Conservation (phyloP, 1,140 invertebrate species). For the Habropoda laboriosa region DNA sequence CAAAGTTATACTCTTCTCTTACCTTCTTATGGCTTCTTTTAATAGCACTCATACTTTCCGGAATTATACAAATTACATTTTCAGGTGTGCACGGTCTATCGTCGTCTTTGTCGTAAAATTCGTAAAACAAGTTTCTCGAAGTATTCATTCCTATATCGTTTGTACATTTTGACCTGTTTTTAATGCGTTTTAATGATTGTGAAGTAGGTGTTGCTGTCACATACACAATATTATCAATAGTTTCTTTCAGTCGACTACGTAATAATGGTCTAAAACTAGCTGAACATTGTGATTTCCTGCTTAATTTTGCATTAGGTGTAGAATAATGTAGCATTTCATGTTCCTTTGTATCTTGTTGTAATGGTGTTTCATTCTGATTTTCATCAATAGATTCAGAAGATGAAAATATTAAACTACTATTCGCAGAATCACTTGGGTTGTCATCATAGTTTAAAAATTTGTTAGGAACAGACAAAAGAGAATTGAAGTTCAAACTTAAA, state of each 20-base stretch:
- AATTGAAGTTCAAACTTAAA: conserved; percentile 53
- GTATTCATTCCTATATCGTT: conserved; percentile 66
- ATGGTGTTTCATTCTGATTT: conserved; percentile 77
- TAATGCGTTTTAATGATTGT: conserved; percentile 50
- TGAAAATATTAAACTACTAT: conserved; percentile 53
- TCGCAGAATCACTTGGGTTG: conserved; percentile 60
- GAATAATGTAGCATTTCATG: conserved; percentile 64
- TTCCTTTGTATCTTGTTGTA: conserved; percentile 63
- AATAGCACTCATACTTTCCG: conserved; percentile 77
- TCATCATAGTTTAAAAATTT: conserved; percentile 66
- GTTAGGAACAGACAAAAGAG: conserved; percentile 58
- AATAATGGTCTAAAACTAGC: conserved; percentile 60
- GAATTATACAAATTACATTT: conserved; percentile 70
- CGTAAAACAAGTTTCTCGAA: conserved; percentile 74
- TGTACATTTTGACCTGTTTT: conserved; percentile 7
- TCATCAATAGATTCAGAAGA: conserved; percentile 74
- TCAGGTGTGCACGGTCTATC: conserved; percentile 70
- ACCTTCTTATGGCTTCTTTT: conserved; percentile 79
- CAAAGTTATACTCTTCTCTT: conserved; percentile 30
- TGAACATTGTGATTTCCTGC: conserved; percentile 20
- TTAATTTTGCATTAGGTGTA: conserved; percentile 61
- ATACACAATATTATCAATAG: conserved; percentile 66
- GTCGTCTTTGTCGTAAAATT: conserved; percentile 66
- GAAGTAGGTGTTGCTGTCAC: conserved; percentile 58
- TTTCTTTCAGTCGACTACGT: conserved; percentile 60